Base-by-base conservation (phyloP, 2,113 vertebrate species). In the Malurus elegans region DNA sequence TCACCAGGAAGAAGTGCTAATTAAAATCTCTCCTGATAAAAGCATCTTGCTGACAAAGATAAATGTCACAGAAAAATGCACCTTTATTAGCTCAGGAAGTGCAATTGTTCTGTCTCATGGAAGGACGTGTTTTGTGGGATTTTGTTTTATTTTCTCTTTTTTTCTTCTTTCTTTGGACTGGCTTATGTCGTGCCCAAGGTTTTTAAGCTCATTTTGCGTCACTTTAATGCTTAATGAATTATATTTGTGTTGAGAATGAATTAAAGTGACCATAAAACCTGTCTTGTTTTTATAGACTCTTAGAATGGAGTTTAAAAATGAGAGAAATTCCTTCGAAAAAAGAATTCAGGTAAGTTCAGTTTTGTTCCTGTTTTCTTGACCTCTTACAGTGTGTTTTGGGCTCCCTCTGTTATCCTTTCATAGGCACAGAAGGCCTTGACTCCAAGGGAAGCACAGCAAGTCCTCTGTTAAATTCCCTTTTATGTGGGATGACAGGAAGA, bases 261-360 rank as follows among this genome's bases (percentile, higher is more conserved):
- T 58, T 29, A 31, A 50, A 86, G 31, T 42, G 20, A 20, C 29
- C 3, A 1, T 75, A 85, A 86, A 20, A 80, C 32, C 25, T 47
- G 16, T 81, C 94, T 40, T 69, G 9, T 96, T 88, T 47, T 92
- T 78, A 8, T 4, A 98, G 98, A 92, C 79, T 61, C 38, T 95
- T 79, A 95, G 66, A 76, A 89, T 66, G 18, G 97, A 98, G 66
- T 57, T 97, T 42, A 96, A 96, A 62, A 94, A 93, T 79, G 98
- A 98, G 91, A 98, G 94, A 94, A 97, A 78, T 40, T 95, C 76
- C 79, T 96, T 97, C 61, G 98, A 98, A 74, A 98, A 97, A 56
- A 98, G 96, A 65, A 97, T 98, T 36, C 98, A 98, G 98, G 99
- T 99, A 88, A 84, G 89, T 82, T 70, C 74, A 57, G 32, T n/a